Evolutionary conservation across 37 sponge, comb jelly and placozoan species (phyloP).

Genomic region (Chondrilla cf. caribensis): DNA sequence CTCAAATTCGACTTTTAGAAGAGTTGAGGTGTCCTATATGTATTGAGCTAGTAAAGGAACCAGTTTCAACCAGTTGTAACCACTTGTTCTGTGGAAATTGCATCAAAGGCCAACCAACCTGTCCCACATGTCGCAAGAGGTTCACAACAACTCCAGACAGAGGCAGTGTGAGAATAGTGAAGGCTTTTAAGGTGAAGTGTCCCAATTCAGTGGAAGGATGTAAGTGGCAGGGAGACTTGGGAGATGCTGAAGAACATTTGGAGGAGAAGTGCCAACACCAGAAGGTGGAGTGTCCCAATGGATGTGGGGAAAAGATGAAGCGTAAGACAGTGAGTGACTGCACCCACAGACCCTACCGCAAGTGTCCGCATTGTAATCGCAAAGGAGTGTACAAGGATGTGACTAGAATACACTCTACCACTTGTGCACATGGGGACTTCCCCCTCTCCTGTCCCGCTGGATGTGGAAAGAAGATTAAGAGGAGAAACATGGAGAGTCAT

Average conservation of each 20-base stretch:
- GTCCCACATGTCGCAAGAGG: background rate
- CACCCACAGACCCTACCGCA: slow-evolving; percentile 19
- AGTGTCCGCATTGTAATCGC: slow-evolving; percentile 41
- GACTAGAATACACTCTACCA: slow-evolving; percentile 16
- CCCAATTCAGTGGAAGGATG: slow-evolving; percentile 43
- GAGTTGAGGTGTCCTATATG: slow-evolving; percentile 22
- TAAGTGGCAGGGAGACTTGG: slow-evolving; percentile 43
- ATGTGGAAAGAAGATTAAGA: slow-evolving; percentile 13
- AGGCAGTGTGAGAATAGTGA: slow-evolving; percentile 24
- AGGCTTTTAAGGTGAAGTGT: slow-evolving; percentile 39
- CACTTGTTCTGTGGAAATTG: slow-evolving; percentile 7
- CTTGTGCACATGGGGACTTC: slow-evolving; percentile 26
- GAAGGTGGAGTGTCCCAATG: background rate
- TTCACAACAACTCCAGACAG: slow-evolving; percentile 38
- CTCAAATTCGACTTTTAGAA: background rate
- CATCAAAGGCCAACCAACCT: background rate
- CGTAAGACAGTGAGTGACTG: slow-evolving; percentile 1
- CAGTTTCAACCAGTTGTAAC: background rate
- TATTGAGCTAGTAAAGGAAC: background rate
- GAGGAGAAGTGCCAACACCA: slow-evolving; percentile 6
- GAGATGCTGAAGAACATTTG: slow-evolving; percentile 21
- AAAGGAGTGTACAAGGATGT: slow-evolving; percentile 33
- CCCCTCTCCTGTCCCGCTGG: slow-evolving; percentile 38
- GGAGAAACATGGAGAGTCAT: slow-evolving; percentile 29
- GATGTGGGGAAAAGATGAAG: background rate